phyloP scores from a whole-genome alignment of 2,113 vertebrate species.

The Sebastes schlegelii region DNA sequence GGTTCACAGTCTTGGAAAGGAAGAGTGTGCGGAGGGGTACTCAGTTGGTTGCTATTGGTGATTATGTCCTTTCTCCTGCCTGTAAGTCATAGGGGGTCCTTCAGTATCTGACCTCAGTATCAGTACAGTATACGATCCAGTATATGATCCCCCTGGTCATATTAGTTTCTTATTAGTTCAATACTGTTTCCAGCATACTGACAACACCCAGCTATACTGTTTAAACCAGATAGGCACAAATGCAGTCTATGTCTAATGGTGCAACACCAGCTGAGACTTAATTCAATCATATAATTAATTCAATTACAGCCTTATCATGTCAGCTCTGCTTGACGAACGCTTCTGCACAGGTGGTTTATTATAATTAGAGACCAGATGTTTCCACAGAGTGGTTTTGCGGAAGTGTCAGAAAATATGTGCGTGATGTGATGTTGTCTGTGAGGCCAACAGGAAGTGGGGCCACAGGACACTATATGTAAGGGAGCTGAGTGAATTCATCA shows the following conservation, averaged over 20 bases:
- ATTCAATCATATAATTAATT: constrained; percentile 24
- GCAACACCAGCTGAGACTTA: constrained; percentile 28
- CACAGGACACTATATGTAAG: not conserved
- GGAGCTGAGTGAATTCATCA: not conserved
- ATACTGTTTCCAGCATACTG: not conserved
- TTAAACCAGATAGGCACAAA: not conserved
- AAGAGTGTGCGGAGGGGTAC: too few species aligned
- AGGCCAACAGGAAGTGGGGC: not conserved
- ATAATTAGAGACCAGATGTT: constrained; percentile 30
- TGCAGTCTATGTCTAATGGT: not conserved
- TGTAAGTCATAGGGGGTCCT: not conserved
- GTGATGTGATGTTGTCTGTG: not conserved
- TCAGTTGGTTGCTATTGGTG: not conserved
- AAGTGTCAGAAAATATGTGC: not conserved
- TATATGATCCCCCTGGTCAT: not conserved
- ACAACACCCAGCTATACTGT: not conserved
- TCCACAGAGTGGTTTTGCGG: not conserved
- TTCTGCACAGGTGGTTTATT: constrained; percentile 1
- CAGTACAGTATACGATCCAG: not conserved
- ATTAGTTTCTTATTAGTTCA: not conserved
- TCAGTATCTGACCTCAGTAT: not conserved
- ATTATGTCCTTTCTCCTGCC: not conserved
- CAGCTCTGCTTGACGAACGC: constrained; percentile 12
- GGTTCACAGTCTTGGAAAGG: too few species aligned
- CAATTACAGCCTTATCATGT: not conserved